phyloP scores from a whole-genome alignment of 2,797 vertebrate species.

The Channa striata region DNA sequence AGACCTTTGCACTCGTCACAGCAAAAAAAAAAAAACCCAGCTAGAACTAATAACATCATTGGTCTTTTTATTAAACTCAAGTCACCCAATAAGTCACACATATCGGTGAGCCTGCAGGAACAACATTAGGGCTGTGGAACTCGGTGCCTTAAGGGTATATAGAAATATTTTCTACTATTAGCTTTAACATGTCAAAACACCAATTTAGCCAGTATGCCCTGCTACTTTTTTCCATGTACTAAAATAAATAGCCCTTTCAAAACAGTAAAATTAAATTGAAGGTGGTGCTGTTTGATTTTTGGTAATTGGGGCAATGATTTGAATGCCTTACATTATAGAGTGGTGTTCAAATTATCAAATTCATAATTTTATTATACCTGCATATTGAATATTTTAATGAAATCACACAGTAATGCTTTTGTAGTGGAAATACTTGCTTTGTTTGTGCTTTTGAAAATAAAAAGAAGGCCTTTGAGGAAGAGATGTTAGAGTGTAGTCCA shows the following conservation, averaged over 20 bases:
- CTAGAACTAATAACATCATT: slow-evolving; percentile 30
- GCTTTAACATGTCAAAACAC: background rate
- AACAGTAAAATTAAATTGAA: background rate
- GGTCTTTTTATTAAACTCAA: slow-evolving; percentile 18
- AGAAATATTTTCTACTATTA: background rate
- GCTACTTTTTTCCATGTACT: background rate
- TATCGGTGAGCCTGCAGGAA: slow-evolving; percentile 1
- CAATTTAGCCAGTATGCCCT: background rate
- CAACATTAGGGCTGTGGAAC: background rate
- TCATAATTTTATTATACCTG: background rate
- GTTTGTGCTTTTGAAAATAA: background rate
- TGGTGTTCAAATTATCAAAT: background rate
- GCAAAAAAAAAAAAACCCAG: slow-evolving; percentile 22
- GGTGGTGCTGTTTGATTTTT: background rate
- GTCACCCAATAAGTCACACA: background rate
- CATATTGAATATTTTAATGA: background rate
- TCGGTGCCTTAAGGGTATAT: background rate
- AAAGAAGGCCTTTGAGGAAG: background rate
- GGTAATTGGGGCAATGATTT: background rate
- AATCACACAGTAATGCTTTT: too few species aligned
- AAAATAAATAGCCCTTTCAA: slow-evolving; percentile 4
- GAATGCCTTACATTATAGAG: background rate
- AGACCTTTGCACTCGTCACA: slow-evolving; percentile 6
- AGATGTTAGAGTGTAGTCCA: background rate
- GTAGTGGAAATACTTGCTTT: background rate